Percentiles rank a stretch among this genome's conserved stretches.
Conservation (phyloP, 2,888 invertebrate species). For the Dexiosoma caninum region DNA sequence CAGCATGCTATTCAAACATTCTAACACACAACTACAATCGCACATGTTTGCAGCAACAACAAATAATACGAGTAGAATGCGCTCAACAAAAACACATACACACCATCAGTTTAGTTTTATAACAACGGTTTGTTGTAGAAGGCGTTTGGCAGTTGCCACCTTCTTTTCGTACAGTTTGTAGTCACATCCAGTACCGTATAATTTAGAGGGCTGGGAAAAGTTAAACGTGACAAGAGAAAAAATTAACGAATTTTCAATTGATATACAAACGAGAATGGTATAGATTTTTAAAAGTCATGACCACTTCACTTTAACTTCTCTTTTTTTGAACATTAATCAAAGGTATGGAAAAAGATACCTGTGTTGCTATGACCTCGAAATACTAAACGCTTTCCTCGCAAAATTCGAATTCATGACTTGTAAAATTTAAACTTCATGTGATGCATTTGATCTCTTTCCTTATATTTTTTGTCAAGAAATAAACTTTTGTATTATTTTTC, state of each 20-base stretch:
- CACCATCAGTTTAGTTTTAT: not conserved
- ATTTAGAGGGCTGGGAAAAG: not conserved
- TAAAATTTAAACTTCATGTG: too few species aligned
- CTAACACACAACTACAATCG: slow-evolving; percentile 13
- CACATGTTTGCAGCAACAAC: not conserved
- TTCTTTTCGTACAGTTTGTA: slow-evolving; percentile 14
- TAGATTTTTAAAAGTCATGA: too few species aligned
- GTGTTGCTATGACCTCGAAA: too few species aligned
- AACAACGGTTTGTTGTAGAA: slow-evolving; percentile 11
- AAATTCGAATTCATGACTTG: too few species aligned
- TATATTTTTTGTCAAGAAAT: not conserved
- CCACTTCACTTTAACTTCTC: too few species aligned
- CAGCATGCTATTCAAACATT: slow-evolving; percentile 19
- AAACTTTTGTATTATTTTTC: not conserved
- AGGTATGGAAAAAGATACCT: too few species aligned
- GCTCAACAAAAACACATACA: not conserved
- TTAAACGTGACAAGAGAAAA: not conserved
- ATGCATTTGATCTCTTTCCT: not conserved
- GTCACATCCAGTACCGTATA: not conserved
- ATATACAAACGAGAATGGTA: too few species aligned
- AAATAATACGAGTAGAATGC: too few species aligned
- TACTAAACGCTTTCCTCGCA: too few species aligned
- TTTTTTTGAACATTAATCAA: too few species aligned
- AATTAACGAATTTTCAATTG: too few species aligned
- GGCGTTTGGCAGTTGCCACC: slow-evolving; percentile 37